Evolutionary conservation across 2,113 vertebrate genomes (phyloP), one percentile per base, ranked within the genome.

Genomic region (Datnioides undecimradiatus): DNA sequence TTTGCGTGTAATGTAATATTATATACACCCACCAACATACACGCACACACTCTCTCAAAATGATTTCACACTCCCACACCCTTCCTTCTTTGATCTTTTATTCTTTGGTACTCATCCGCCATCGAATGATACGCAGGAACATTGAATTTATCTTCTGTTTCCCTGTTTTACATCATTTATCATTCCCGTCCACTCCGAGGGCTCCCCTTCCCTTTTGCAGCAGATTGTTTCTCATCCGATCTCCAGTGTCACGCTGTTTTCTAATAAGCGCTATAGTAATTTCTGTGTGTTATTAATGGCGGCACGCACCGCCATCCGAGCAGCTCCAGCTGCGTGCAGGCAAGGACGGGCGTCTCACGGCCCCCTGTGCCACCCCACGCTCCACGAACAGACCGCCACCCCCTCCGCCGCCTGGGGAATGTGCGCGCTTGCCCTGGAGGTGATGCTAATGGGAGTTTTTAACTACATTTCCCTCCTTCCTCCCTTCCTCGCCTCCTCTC

Each of bases 381-480:
- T 63, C 40, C 0, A 33, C 79, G 33, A 55, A 25, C 43, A 76
- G 38, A 31, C 64, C 2, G 13, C 52, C 71, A 5, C 77, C 74
- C 54, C 73, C 79, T 7, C 77, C 19, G 1, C 59, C 19, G 10
- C 91, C 86, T 64, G 66, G 80, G 63, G 87, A 84, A 74, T 17
- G 11, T n/a, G 75, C 71, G 43, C 40, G 43, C 54, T 40, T 76
- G 91, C 83, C 86, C 87, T 71, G 81, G 87, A 90, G 92, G 87
- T 87, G 87, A 90, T 84, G 89, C 89, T 91, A 92, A 92, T 91
- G 88, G 90, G 87, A 85, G 78, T 90, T 88, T 90, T 92, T 90
- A 91, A 91, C 87, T 90, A 87, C 77, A 81, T 91, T 88, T 90
- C 79, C 86, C 85, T 79, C 83, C 76, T 88, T 83, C 81, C 84